phyloP scores from a whole-genome alignment of 2,113 vertebrate genomes.

The Rhodinocichla rosea region DNA sequence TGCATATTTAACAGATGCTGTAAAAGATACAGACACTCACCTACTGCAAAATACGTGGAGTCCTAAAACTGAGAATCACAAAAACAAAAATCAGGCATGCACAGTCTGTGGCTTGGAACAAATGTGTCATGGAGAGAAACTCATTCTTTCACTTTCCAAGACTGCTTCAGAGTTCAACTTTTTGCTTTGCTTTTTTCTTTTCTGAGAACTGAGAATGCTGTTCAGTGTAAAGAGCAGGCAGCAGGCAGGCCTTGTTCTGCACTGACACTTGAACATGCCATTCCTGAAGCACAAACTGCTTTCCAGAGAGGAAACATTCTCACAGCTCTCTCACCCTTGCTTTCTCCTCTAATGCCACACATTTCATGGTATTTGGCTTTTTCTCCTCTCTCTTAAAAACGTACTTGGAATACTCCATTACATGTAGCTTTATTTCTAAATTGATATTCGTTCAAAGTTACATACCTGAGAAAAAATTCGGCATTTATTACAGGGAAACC shows the following conservation, averaged over 20 bases:
- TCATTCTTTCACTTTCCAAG: not conserved
- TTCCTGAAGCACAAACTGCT: not conserved
- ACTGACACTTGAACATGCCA: not conserved
- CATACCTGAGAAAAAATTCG: not conserved
- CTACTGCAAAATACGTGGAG: accelerated
- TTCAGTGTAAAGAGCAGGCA: not conserved
- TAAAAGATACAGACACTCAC: not conserved
- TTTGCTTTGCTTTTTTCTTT: not conserved
- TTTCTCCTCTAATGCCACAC: not conserved
- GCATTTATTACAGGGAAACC: not conserved
- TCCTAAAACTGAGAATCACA: not conserved
- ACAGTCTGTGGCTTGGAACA: not conserved
- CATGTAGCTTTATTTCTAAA: not conserved
- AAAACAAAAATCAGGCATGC: not conserved
- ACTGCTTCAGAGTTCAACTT: not conserved
- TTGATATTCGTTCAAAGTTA: not conserved
- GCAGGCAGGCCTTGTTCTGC: not conserved
- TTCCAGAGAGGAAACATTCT: not conserved
- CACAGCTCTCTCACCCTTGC: not conserved
- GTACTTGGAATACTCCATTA: not conserved
- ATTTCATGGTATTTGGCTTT: not conserved
- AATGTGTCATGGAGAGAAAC: not conserved
- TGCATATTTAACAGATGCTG: not conserved
- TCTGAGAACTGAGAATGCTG: not conserved
- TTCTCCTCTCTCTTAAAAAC: not conserved